Base-by-base conservation (phyloP, 1,140 invertebrate species). In the Bombus ignitus region DNA sequence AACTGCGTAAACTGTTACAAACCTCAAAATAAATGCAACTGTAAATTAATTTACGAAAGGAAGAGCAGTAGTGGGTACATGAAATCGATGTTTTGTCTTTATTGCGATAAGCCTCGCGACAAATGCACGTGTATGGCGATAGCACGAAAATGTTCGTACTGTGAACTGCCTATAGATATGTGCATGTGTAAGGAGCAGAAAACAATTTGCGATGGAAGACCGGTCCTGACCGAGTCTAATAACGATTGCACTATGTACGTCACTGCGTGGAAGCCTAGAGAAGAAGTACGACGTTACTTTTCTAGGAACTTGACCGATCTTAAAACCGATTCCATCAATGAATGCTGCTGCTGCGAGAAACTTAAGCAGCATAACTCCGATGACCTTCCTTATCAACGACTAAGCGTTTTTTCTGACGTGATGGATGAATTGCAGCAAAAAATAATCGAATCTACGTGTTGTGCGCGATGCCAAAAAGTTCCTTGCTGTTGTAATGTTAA, bases 351-450 rank as follows among this genome's bases (percentile, higher is more conserved):
- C 42, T 82, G 44, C 37, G 88, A 91, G 8, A 90, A 84, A 25
- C 32, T 62, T 3, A 91, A 90, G 71, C 71, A 74, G 10, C 87
- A 85, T 39, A 87, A 83, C 53, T 81, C 78, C 9, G 85, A 91
- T 3, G 85, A 91, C n/a, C 87, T 93, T 25, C 81, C 91, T 59
- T 92, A 91, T 88, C 90, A 94, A 68, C 91, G 91, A 62, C 57
- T 81, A 2, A 84, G 74, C 10, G 83, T 89, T 10, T 94, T 94
- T 86, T 93, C 92, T 1, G 81, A 92, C n/a, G 92, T 94, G 65
- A 90, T 94, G 88, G 90, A 72, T 39, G 94, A 94, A 78, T 59
- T 94, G 10, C 91, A 94, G 32, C 79, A 91, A 39, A 94, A 92
- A 84, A 92, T 94, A 25, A 91, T 85, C 72, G 87, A 88, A 18